phyloP scores from a whole-genome alignment of 2,797 vertebrate genomes.

The Pristis pectinata region DNA sequence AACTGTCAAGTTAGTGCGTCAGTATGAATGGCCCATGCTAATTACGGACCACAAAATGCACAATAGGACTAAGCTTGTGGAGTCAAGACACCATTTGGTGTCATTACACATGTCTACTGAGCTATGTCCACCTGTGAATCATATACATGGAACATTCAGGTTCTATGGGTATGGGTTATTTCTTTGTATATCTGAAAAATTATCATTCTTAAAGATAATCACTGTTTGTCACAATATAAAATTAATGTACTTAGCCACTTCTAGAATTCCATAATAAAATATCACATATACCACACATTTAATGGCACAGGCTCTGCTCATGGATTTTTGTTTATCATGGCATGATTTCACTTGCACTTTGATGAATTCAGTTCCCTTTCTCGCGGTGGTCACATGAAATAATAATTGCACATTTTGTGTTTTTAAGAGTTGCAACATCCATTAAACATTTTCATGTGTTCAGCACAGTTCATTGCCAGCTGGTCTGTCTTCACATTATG shows the following conservation, averaged over 20 bases:
- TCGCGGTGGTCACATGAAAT: background rate
- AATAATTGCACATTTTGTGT: background rate
- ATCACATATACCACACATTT: background rate
- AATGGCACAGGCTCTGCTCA: background rate
- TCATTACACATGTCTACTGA: no score
- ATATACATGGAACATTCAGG: no score
- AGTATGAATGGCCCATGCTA: no score
- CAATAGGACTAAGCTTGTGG: no score
- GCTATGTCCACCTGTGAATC: no score
- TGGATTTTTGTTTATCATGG: background rate
- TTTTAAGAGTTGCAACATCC: background rate
- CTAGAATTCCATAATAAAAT: background rate
- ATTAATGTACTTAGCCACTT: background rate
- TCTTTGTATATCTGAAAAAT: no score
- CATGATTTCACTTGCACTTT: background rate
- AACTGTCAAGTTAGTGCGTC: no score
- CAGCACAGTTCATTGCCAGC: background rate
- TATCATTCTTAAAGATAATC: background rate
- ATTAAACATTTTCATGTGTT: conserved; percentile 6
- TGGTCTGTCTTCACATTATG: background rate
- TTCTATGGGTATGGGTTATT: no score
- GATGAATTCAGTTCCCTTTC: background rate
- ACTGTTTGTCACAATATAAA: background rate
- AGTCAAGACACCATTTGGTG: no score
- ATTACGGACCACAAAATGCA: no score